Evolutionary conservation across 2,888 invertebrate genomes (phyloP), one percentile per base, ranked within the genome.

Genomic region (Pandemis corylana): DNA sequence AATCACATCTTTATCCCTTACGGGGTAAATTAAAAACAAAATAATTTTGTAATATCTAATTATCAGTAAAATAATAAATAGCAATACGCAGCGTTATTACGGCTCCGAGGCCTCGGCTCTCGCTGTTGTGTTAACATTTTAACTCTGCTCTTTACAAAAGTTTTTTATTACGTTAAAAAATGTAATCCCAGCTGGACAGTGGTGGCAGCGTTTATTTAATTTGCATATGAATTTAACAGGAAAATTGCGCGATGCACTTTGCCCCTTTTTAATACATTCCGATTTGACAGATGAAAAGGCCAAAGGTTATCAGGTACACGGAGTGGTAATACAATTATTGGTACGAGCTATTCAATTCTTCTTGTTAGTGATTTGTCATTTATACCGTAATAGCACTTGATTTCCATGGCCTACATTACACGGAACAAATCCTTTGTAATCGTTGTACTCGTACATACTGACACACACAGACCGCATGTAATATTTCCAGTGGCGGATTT

Each of bases 201-300:
- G 56, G 41, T 28, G 46, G 28, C 68, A 28, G 56, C 68, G 44
- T 53, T 68, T 56, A 73, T 68, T 73, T 15, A 68, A 73, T 73
- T 68, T 68, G 53, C 68, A 68, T 73, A 41, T 41, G 63, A 56
- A 56, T 73, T 64, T 73, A 41, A 68, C 46, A 7, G 46, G n/a
- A 28, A 62, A 67, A 46, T 67, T 51, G 66, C 1, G 44, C 42
- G 56, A 46, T 46, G 63, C 44, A 20, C 20, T 10, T 59, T 28
- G 28, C 28, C 3, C 15, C 5, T 1, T 28, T 28, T 59, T 9
- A 59, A 12, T 59, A 59, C 5, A 13, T 62, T n/a, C n/a, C n/a
- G 20, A 20, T 42, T 62, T 41, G 10, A 0, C n/a, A 7, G n/a
- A 12, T 62, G n/a, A n/a, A 36, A 62, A 62, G 13, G n/a, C 42